These are phyloP conservation scores for Gallirallus australis DNA, from an alignment of 2,797 vertebrate genomes.

Conservation along the genomic window DNA sequence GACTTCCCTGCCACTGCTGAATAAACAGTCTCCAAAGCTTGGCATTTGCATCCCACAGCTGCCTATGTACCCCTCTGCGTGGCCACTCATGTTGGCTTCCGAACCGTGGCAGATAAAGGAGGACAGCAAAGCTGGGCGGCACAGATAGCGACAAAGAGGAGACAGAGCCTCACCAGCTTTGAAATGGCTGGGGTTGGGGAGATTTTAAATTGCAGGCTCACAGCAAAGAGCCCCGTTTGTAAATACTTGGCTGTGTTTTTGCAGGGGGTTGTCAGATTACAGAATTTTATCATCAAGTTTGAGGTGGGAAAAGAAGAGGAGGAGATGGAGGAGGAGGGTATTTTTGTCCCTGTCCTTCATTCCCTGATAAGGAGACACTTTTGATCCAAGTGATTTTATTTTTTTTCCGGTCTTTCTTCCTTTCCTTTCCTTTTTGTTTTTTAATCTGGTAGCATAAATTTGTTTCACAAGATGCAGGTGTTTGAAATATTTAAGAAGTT, in stretches of 20 bases:
- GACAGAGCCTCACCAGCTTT: background rate
- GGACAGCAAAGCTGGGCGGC: conserved; percentile 1
- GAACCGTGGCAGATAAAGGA: background rate
- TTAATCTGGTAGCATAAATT: conserved; percentile 20
- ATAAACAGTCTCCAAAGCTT: background rate
- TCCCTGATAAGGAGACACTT: conserved; percentile 54
- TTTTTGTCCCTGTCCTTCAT: conserved; percentile 64
- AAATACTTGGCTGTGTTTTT: conserved; percentile 24
- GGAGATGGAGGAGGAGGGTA: conserved; percentile 57
- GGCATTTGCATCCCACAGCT: conserved; percentile 3
- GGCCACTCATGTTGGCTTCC: background rate
- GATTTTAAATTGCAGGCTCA: background rate
- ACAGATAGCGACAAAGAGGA: background rate
- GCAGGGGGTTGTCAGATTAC: conserved; percentile 10
- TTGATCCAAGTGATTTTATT: conserved; percentile 10
- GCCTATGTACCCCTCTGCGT: background rate
- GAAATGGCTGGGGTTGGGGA: background rate
- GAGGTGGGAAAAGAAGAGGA: conserved; percentile 63
- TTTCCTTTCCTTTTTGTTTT: background rate
- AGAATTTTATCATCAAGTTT: conserved; percentile 38
- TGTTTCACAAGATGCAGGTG: conserved; percentile 51
- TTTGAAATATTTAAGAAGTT: conserved; percentile 69
- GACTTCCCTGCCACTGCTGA: background rate
- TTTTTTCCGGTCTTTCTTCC: background rate
- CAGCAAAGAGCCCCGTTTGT: background rate